Evolutionary conservation across 2,113 vertebrate genomes (phyloP).

Genomic region (Pycnonotus jocosus): DNA sequence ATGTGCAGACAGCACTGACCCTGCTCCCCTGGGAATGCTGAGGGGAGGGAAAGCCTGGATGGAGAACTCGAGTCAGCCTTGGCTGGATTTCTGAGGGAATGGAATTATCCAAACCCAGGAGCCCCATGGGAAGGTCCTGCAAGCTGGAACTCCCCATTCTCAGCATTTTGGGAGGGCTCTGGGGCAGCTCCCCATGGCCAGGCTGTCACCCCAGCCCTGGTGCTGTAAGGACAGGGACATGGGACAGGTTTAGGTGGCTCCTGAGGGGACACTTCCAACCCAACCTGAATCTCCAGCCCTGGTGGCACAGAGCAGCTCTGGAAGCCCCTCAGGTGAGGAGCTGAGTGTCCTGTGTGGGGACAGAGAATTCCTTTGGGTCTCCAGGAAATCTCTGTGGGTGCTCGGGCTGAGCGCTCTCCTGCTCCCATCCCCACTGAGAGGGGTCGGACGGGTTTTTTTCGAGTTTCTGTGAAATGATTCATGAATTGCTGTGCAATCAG

Average conservation of each 20-base stretch:
- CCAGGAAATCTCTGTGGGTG: neutral
- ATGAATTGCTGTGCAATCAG: conserved; percentile 54
- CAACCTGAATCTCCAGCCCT: neutral
- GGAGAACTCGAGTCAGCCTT: neutral
- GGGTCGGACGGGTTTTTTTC: neutral
- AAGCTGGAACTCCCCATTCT: neutral
- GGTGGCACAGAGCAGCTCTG: neutral
- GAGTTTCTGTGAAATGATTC: conserved; percentile 52
- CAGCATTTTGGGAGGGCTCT: neutral
- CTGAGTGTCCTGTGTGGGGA: neutral
- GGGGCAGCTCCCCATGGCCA: neutral
- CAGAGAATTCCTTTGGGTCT: neutral
- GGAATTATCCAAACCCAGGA: neutral
- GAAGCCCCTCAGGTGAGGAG: neutral
- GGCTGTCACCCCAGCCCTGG: neutral
- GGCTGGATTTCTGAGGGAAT: neutral
- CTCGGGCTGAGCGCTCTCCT: neutral
- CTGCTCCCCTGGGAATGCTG: neutral
- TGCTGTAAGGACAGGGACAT: neutral
- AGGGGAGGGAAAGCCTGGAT: neutral
- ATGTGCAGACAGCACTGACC: neutral
- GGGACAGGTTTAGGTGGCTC: neutral
- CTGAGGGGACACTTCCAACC: neutral
- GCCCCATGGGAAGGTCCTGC: neutral
- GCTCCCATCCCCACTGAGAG: neutral